Base-by-base conservation (phyloP, 2,113 vertebrate species). In the Apistogramma diplotaenia region DNA sequence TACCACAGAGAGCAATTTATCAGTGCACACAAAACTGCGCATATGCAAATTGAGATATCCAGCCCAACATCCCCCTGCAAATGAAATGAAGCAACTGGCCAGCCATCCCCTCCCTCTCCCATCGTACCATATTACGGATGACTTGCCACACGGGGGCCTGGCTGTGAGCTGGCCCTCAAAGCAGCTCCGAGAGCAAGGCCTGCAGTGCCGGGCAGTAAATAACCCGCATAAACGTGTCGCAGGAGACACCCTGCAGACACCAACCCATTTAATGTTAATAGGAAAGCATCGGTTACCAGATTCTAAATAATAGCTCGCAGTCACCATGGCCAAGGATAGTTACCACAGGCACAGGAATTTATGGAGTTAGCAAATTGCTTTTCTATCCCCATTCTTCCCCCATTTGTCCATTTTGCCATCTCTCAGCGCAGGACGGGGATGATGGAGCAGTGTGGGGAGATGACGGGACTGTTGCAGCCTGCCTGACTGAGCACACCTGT, bases 351-450 rank as follows among this genome's bases (percentile, higher is more conserved):
- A 8, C 25, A 70, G 76, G 88, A 89, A 93, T 95, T 94, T 94
- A 94, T 94, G 74, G 92, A 91, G 88, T 92, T 87, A 85, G 87
- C 83, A 93, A 93, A 94, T 93, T 92, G 91, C 90, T 93, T 94
- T 93, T 93, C 90, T 89, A 87, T 91, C 61, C 88, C 78, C 83
- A 86, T 89, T 88, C 87, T 89, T 84, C 55, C 60, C 25, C 82
- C 81, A 77, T 91, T 90, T 81, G 78, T 89, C 86, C 75, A 3
- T 70, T 80, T 78, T 79, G 35, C 81, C 83, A 89, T 81, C 65
- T 82, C 79, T 90, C 89, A 80, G 61, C n/a, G 1, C 73, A 54
- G 29, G 49, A 54, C 8, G 51, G 29, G 85, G 78, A 89, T 92
- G 87, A 93, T 90, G 85, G 89, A 91, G 87, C 76, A 82, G 76